These are phyloP conservation scores for Drosophila mayaguana DNA, from an alignment of 2,888 invertebrate species.

Conservation along the genomic window DNA sequence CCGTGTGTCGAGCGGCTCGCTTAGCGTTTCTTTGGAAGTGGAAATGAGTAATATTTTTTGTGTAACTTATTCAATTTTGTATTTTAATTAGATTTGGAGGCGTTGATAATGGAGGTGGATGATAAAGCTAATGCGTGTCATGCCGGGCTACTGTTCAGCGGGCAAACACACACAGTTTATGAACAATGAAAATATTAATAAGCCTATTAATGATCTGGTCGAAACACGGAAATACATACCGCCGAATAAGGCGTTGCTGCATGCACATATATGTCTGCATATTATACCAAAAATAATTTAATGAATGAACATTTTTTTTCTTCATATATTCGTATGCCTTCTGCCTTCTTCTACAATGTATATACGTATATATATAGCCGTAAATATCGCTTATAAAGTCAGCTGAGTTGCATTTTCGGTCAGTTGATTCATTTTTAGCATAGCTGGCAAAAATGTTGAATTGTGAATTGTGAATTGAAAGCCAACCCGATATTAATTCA, in stretches of 20 bases:
- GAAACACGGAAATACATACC: slow-evolving; percentile 23
- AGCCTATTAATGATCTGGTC: slow-evolving; percentile 51
- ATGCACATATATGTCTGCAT: slow-evolving; percentile 14
- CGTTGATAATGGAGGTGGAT: slow-evolving; percentile 61
- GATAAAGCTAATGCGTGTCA: slow-evolving; percentile 63
- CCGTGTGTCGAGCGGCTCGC: slow-evolving; percentile 61
- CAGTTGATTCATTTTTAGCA: slow-evolving; percentile 10
- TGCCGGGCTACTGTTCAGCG: slow-evolving; percentile 58
- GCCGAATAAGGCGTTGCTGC: slow-evolving; percentile 5
- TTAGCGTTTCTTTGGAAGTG: slow-evolving; percentile 78
- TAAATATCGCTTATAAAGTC: slow-evolving; percentile 11
- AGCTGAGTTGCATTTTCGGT: slow-evolving; percentile 28
- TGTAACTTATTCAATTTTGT: slow-evolving; percentile 66
- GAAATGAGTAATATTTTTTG: slow-evolving; percentile 73
- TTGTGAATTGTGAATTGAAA: slow-evolving; percentile 6
- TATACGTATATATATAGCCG: background rate
- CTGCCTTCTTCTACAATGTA: slow-evolving; percentile 1
- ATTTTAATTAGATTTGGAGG: slow-evolving; percentile 72
- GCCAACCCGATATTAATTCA: slow-evolving; percentile 11
- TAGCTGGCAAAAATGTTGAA: slow-evolving; percentile 8
- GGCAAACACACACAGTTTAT: slow-evolving; percentile 28
- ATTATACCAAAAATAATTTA: slow-evolving; percentile 19
- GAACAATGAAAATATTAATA: slow-evolving; percentile 57
- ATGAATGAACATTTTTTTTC: slow-evolving; percentile 31
- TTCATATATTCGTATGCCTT: background rate